Percentiles rank a stretch among this genome's conserved stretches.
These are phyloP conservation scores for Rotaria socialis DNA, from an alignment of 2,888 invertebrate genomes.

Conservation along the genomic window DNA sequence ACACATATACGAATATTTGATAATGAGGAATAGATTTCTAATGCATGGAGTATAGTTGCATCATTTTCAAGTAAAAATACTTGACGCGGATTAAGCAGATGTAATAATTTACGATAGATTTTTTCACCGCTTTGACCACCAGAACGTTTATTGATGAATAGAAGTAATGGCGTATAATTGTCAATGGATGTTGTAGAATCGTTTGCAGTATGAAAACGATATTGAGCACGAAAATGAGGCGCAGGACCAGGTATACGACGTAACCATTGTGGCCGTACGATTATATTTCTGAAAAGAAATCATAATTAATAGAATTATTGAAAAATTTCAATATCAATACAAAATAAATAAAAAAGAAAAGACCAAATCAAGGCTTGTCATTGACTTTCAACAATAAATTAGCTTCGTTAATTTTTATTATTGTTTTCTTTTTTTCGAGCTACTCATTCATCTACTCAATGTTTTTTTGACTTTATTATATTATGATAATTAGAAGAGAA, in stretches of 20 bases:
- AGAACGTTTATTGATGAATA: constrained; percentile 96
- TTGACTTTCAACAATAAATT: no score
- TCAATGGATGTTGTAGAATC: background rate
- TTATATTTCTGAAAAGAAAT: background rate
- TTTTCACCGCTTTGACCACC: constrained; percentile 96
- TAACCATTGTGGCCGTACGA: constrained; percentile 35
- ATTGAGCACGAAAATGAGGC: constrained; percentile 7
- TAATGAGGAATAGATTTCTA: constrained; percentile 88
- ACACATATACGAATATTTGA: constrained; percentile 85
- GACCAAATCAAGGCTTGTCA: background rate
- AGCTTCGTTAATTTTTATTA: no score
- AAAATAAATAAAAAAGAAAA: background rate
- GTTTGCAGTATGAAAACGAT: background rate
- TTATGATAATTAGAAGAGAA: no score
- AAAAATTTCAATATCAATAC: background rate
- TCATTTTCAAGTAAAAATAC: constrained; percentile 65
- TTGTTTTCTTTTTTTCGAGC: no score
- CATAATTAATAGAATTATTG: background rate
- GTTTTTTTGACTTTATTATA: no score
- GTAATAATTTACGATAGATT: constrained; percentile 90
- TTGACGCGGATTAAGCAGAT: constrained; percentile 91
- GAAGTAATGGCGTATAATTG: constrained; percentile 63
- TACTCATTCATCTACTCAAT: no score
- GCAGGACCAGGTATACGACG: background rate
- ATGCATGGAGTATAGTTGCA: constrained; percentile 61